Evolutionary conservation across 2,888 invertebrate species (phyloP), one percentile per base, ranked within the genome.

Genomic region (Rhamphomyia laevipes): DNA sequence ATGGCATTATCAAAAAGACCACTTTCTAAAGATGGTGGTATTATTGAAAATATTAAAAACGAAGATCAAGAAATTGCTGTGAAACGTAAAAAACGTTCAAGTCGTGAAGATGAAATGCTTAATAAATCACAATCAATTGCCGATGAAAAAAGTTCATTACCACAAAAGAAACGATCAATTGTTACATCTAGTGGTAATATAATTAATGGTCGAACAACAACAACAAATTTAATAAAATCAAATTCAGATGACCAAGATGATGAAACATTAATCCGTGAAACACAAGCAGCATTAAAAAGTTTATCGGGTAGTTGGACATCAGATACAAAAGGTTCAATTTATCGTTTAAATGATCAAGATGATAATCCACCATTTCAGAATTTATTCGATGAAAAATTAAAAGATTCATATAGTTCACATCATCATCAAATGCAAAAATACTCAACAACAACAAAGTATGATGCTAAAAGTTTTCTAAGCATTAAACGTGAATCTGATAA

Each of bases 301-400:
- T 72, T 92, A n/a, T 88, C 90, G 0, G 88, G 87, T 15, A 87
- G 84, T 65, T 89, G 89, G 85, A 81, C 83, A 7, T 82, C 82
- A 38, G 80, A 81, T 23, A 84, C 84, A 13, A 71, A 81, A 43
- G 77, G 77, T 9, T 77, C 78, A 31, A 63, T 74, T 10, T 82
- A 82, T 59, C 80, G 81, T 48, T 72, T 78, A 47, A 78, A 78
- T 54, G 80, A 81, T 53, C 82, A 83, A 59, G 86, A 88, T 55
- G 86, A 86, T 59, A 81, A 83, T 30, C 84, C 84, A 40, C 81
- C 82, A 38, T 89, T 88, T 60, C 89, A 89, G 63, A 87, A 88
- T 68, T 73, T 89, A 1, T 89, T 89, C 62, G 85, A 86, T 61
- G 88, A 88, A 61, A 87, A 86, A 64, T 82, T 86, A 61, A 77